These are phyloP conservation scores for Gambusia affinis DNA, from an alignment of 2,113 vertebrate genomes.

Conservation along the genomic window DNA sequence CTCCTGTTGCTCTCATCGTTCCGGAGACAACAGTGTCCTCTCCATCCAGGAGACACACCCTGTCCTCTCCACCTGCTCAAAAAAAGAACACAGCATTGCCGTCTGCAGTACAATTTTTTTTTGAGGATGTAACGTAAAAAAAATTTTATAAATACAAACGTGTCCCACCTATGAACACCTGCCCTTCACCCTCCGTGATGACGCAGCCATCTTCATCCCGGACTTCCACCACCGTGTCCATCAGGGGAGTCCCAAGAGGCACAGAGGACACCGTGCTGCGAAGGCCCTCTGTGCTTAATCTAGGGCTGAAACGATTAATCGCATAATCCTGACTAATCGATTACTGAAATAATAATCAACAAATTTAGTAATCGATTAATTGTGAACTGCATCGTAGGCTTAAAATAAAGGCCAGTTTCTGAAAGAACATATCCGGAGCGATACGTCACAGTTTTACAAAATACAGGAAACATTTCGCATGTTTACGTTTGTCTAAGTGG, in stretches of 20 bases:
- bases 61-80: slow-evolving; percentile 84
- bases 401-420: no score
- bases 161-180: slow-evolving; percentile 89
- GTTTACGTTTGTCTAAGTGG: no score
- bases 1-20: slow-evolving; percentile 92
- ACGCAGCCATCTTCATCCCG: slow-evolving; percentile 78
- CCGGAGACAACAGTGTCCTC: slow-evolving; percentile 79
- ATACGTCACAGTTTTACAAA: no score
- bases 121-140: neutral
- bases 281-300: neutral
- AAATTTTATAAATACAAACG: neutral
- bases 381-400: no score
- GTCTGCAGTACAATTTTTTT: neutral
- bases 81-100: neutral
- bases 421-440: no score
- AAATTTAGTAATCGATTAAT: no score
- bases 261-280: slow-evolving; percentile 76
- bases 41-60: slow-evolving; percentile 90
- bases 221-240: slow-evolving; percentile 88
- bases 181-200: slow-evolving; percentile 89
- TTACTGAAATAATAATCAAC: no score
- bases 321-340: no score
- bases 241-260: slow-evolving; percentile 86
- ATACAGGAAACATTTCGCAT: no score
- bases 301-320: no score